phyloP scores from a whole-genome alignment of 2,113 vertebrate genomes.

The Petaurus breviceps region DNA sequence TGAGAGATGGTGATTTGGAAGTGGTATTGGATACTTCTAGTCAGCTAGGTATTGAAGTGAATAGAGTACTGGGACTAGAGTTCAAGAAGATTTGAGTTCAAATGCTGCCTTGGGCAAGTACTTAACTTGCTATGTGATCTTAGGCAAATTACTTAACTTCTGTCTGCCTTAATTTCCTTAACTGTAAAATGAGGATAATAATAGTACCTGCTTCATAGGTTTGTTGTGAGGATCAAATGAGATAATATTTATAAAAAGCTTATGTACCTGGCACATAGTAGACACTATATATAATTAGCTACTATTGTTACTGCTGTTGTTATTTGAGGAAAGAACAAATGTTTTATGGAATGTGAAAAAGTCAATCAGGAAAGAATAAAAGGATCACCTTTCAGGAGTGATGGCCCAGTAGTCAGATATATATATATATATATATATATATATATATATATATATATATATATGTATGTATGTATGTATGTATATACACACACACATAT shows the following conservation, averaged over 20 bases:
- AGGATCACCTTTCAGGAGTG: accelerated
- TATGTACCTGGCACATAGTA: not conserved
- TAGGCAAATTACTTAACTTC: not conserved
- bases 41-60: not conserved
- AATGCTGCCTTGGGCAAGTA: not conserved
- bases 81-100: not conserved
- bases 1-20: not conserved
- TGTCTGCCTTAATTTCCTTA: not conserved
- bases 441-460: too few relatives aligned
- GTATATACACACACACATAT: too few relatives aligned
- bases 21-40: not conserved
- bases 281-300: not conserved
- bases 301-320: not conserved
- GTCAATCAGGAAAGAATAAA: not conserved
- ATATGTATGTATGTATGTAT: too few relatives aligned
- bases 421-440: too few relatives aligned
- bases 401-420: accelerated
- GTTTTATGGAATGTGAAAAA: not conserved
- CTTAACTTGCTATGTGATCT: not conserved
- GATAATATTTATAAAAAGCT: not conserved
- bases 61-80: not conserved
- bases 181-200: not conserved
- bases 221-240: not conserved
- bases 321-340: not conserved
- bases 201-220: not conserved